phyloP scores from a whole-genome alignment of 2,797 vertebrate species.

The Sphaeramia orbicularis region DNA sequence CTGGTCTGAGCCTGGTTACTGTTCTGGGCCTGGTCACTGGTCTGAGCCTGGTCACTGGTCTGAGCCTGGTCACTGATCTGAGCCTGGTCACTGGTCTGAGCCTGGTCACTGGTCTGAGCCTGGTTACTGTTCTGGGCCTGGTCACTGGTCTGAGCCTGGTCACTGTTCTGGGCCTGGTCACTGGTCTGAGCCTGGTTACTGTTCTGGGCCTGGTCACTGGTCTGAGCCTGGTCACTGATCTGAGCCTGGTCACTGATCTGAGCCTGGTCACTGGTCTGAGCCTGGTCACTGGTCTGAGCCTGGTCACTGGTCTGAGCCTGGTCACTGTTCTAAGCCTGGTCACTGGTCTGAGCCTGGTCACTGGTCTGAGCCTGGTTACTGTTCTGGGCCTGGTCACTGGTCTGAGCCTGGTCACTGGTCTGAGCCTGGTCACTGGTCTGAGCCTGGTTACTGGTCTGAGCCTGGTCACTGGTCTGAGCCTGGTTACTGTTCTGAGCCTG shows the following conservation, averaged over 20 bases:
- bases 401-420: conserved; percentile 19
- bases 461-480: conserved; percentile 10
- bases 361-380: not conserved
- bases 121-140: conserved; percentile 13
- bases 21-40: too few relatives aligned
- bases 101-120: too few relatives aligned
- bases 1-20: not conserved
- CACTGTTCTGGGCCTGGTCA: too few relatives aligned
- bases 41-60: conserved; percentile 19
- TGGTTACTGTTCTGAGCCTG: conserved; percentile 19
- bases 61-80: conserved; percentile 37
- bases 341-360: too few relatives aligned
- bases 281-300: too few relatives aligned
- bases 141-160: conserved; percentile 27
- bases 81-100: conserved; percentile 6
- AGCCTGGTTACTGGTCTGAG: conserved; percentile 6
- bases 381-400: too few relatives aligned
- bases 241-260: conserved; percentile 37
- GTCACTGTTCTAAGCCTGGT: conserved; percentile 27
- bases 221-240: conserved; percentile 19
- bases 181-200: not conserved
- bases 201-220: too few relatives aligned
- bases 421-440: conserved; percentile 37
- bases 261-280: conserved; percentile 6
- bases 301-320: conserved; percentile 11